Evolutionary conservation across 1,140 invertebrate genomes (phyloP).

Genomic region (Mycetomoellerius zeteki): DNA sequence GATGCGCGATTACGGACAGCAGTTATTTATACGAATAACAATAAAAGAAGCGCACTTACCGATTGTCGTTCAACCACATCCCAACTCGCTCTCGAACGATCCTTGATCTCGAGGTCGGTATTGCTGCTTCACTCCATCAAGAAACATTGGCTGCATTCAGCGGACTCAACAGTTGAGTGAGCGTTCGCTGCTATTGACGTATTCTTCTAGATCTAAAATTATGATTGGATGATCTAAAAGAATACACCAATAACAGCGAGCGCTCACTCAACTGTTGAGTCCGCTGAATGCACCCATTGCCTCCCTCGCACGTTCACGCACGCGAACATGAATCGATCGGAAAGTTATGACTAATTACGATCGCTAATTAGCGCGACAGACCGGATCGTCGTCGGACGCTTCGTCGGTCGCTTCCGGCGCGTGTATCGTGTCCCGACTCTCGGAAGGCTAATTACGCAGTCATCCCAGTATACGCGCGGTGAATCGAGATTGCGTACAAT

Average conservation of each 20-base stretch:
- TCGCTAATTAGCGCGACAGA: slow-evolving; percentile 47
- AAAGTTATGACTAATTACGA: slow-evolving; percentile 38
- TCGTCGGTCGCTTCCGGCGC: slow-evolving; percentile 21
- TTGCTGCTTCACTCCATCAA: neutral
- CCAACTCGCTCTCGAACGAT: neutral
- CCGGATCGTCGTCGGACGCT: slow-evolving; percentile 19
- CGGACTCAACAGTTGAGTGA: too few relatives aligned
- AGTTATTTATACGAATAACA: neutral
- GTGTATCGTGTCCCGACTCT: neutral
- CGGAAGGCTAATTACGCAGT: slow-evolving; percentile 11
- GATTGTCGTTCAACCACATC: neutral
- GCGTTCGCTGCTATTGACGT: too few relatives aligned
- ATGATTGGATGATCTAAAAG: too few relatives aligned
- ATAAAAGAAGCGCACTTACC: neutral
- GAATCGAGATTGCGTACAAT: neutral
- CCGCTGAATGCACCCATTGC: too few relatives aligned
- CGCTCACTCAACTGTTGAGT: too few relatives aligned
- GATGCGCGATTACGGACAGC: too few relatives aligned
- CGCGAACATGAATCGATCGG: neutral
- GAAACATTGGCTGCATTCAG: too few relatives aligned
- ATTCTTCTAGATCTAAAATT: too few relatives aligned
- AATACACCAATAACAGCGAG: too few relatives aligned
- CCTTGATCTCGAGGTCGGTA: neutral
- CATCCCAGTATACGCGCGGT: neutral
- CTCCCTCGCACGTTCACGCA: neutral